Evolutionary conservation across 2,888 invertebrate species (phyloP), one percentile per base, ranked within the genome.

Genomic region (Pedicia rivosa): DNA sequence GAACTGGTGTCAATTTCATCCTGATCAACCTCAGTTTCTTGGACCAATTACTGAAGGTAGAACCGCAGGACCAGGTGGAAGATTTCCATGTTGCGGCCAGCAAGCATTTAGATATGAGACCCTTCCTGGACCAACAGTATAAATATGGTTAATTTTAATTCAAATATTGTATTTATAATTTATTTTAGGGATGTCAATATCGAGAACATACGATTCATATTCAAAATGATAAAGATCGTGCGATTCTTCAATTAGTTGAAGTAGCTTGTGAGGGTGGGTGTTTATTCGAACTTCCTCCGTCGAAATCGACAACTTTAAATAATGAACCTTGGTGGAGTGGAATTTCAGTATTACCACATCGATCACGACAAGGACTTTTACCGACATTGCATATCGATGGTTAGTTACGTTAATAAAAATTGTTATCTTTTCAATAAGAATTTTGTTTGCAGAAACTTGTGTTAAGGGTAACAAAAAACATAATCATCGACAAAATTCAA

Each of bases 11-110:
- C 72, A 77, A 6, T 78, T 75, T 54, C 87, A 87, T 62, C 73
- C 77, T n/a, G 79, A 83, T 51, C 59, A 64, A 10, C 70, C 86
- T 4, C 82, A 81, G 53, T 83, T 77, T 62, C 60, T 79, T 46
- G 83, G 82, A 37, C 72, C 74, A 2, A 56, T 64, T 5, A 68
- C 68, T 35, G 59, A 59, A 36, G 59, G 57, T 13, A 68, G 73
- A 42, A 64, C 68, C 4, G 64, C 71, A 1, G 72, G 77, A 8
- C 81, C 83, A 1, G 68, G 81, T 10, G 84, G 84, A 35, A 65
- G 78, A 37, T 83, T 78, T 62, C 80, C 87, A 0, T 92, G 92
- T 60, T 92, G 92, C 59, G 84, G 86, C 17, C 81, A 82, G 59
- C 70, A 80, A 44, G 80, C 86, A 2, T 82, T 84, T 55, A 54